These are phyloP conservation scores for Anaspis maculata DNA, from an alignment of 2,888 invertebrate genomes.

Conservation along the genomic window DNA sequence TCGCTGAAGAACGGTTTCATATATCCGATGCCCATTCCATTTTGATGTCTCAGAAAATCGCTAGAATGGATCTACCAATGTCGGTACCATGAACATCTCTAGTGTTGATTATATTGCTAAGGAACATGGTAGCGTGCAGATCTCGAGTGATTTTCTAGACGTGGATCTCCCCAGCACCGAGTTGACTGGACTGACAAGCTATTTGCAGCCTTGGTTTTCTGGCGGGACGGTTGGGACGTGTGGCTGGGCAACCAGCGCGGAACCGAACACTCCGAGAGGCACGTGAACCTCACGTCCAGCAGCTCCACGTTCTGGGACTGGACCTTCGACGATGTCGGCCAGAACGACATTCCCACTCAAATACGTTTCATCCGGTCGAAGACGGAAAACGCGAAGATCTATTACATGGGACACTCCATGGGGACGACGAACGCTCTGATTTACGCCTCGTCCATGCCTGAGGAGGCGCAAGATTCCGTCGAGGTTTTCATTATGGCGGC, in stretches of 20 bases:
- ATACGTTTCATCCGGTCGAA: constrained; percentile 8
- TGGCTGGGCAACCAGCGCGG: constrained; percentile 17
- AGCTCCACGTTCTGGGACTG: constrained; percentile 15
- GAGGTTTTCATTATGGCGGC: constrained; percentile 11
- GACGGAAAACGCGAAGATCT: constrained; percentile 7
- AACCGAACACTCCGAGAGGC: constrained; percentile 11
- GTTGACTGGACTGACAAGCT: neutral
- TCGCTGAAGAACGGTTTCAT: no score
- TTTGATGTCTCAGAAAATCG: no score
- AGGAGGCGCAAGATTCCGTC: constrained; percentile 11
- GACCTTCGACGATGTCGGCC: constrained; percentile 17
- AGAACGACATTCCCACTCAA: constrained; percentile 13
- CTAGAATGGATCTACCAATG: no score
- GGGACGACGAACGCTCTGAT: constrained; percentile 11
- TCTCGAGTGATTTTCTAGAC: no score
- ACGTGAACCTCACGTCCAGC: constrained; percentile 5
- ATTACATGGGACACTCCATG: constrained; percentile 17
- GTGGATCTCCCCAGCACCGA: no score
- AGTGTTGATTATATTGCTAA: no score
- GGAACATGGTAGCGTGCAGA: no score
- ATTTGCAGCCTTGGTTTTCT: constrained; percentile 11
- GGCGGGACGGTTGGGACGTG: constrained; percentile 14
- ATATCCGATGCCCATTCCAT: no score
- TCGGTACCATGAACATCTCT: no score
- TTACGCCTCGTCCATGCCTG: constrained; percentile 11